A percentile compares a stretch with the other conserved stretches of the same genome.
Evolutionary conservation across 2,888 invertebrate species (phyloP).

Genomic region (Noctua pronuba): DNA sequence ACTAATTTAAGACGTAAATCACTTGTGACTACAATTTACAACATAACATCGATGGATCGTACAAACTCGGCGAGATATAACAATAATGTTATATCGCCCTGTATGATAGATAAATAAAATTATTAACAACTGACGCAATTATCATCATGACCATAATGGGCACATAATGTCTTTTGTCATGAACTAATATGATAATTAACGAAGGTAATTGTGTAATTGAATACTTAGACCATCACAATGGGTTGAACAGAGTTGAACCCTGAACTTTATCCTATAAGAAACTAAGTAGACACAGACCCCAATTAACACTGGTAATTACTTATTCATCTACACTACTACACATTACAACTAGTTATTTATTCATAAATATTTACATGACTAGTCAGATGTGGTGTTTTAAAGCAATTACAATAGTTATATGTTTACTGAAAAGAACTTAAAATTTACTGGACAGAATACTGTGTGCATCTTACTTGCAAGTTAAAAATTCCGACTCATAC

Average conservation of each 20-base stretch:
- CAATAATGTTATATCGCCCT: conserved; percentile 23
- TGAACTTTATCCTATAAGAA: conserved; percentile 62
- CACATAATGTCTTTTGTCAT: conserved; percentile 53
- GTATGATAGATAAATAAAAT: conserved; percentile 21
- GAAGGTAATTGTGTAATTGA: conserved; percentile 61
- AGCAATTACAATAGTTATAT: conserved; percentile 57
- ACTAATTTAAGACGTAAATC: conserved; percentile 42
- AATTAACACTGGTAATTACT: conserved; percentile 59
- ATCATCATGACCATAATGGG: conserved; percentile 28
- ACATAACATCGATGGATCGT: conserved; percentile 34
- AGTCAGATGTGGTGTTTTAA: conserved; percentile 71
- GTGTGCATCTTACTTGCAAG: conserved; percentile 27
- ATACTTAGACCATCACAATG: conserved; percentile 60
- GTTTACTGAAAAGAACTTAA: conserved; percentile 49
- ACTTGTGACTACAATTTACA: conserved; percentile 55
- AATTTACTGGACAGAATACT: conserved; percentile 66
- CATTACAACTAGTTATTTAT: conserved; percentile 60
- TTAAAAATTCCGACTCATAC: conserved; percentile 24
- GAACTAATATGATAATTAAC: conserved; percentile 55
- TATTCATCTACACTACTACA: conserved; percentile 61
- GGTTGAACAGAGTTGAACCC: conserved; percentile 60
- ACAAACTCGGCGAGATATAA: conserved; percentile 18
- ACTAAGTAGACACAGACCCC: conserved; percentile 55
- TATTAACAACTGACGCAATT: conserved; percentile 37
- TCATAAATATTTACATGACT: conserved; percentile 73